These are phyloP conservation scores for Drosophila asahinai DNA, from an alignment of 1,140 invertebrate species.

Conservation along the genomic window DNA sequence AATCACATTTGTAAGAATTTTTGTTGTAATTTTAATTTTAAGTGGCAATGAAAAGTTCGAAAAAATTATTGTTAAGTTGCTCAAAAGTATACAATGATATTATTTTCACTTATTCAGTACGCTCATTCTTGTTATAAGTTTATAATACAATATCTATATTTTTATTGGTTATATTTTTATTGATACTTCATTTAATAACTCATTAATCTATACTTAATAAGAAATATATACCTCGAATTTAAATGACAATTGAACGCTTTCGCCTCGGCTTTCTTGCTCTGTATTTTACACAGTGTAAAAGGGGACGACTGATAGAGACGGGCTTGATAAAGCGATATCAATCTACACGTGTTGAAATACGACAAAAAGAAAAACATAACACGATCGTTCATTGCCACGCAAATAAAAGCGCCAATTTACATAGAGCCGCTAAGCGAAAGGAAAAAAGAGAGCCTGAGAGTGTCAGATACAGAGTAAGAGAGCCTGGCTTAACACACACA, in stretches of 20 bases:
- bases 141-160: no score
- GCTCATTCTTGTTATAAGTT: no score
- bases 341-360: constrained; percentile 51
- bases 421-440: constrained; percentile 14
- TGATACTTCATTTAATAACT: no score
- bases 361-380: constrained; percentile 8
- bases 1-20: no score
- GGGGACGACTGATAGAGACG: constrained; percentile 26
- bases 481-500: constrained; percentile 17
- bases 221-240: not conserved
- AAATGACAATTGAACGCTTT: not conserved
- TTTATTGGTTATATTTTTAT: no score
- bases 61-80: no score
- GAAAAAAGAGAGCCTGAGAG: constrained; percentile 11
- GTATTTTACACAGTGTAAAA: constrained; percentile 11
- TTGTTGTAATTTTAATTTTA: no score
- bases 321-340: constrained; percentile 43
- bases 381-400: constrained; percentile 74
- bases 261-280: not conserved
- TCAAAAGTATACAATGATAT: no score
- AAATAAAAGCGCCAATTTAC: constrained; percentile 46
- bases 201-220: no score
- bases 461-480: not conserved
- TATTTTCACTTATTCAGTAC: no score
- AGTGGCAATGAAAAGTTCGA: no score